Evolutionary conservation across 1,140 invertebrate genomes (phyloP).

Genomic region (Neotoxoptera formosana): DNA sequence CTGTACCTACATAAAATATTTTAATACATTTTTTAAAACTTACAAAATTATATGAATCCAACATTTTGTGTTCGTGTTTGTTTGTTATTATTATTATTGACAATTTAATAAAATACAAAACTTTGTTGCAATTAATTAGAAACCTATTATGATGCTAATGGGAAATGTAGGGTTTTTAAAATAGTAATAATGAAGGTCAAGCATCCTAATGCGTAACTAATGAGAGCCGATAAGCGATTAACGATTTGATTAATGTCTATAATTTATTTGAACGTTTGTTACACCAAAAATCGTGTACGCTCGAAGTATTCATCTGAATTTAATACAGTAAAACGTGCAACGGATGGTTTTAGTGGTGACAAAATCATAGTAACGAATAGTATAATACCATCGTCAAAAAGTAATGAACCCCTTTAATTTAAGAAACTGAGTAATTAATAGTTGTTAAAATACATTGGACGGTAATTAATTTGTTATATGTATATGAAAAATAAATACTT

Average conservation of each 20-base stretch:
- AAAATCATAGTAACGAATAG: background rate
- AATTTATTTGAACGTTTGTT: background rate
- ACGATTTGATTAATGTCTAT: background rate
- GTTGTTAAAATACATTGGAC: background rate
- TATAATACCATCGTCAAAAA: background rate
- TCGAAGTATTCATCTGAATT: background rate
- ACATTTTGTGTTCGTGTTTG: background rate
- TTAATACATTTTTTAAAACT: too few relatives aligned
- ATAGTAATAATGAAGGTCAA: background rate
- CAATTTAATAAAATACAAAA: background rate
- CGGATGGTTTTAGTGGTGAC: background rate
- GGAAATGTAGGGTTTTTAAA: background rate
- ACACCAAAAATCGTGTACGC: background rate
- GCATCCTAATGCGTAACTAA: background rate
- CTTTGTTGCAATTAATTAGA: background rate
- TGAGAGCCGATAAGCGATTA: background rate
- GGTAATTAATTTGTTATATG: background rate
- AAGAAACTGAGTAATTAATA: background rate
- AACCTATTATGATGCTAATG: background rate
- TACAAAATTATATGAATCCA: background rate
- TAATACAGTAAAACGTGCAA: background rate
- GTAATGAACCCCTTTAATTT: background rate
- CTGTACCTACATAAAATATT: too few relatives aligned
- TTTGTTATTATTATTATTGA: background rate
- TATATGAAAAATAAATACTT: constrained; percentile 16